Evolutionary conservation across 2,797 vertebrate species (phyloP), one percentile per base, ranked within the genome.

Genomic region (Chelmon rostratus): DNA sequence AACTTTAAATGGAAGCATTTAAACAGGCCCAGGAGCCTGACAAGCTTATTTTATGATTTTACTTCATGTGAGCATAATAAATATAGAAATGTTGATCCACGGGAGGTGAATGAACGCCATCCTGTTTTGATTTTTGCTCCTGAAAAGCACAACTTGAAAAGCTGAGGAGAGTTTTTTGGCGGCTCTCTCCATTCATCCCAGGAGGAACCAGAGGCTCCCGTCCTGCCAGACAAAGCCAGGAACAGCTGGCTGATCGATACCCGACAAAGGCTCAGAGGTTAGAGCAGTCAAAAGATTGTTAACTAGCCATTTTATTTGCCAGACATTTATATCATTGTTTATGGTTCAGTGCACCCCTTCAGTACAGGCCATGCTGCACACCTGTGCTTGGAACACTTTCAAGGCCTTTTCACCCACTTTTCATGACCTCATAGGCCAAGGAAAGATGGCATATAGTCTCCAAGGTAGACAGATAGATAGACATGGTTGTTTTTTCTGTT

Each of bases 281-380:
- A 94, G 93, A 92, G 94, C 94, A 94, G 94, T 96, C 95, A 95
- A 95, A 95, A 95, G 95, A 96, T 94, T 96, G 95, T 96, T 96
- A 96, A 96, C 95, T 95, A 95, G 94, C 94, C 94, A 95, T 96
- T 96, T 96, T 94, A 95, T 95, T 93, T 95, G 92, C 92, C 93
- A 95, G 95, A 95, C 95, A 94, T 96, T 96, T 96, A 96, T 95
- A 95, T 96, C 93, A 95, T 95, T 95, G 94, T 95, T 95, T 92
- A 93, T 88, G 95, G 95, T 95, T 92, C 93, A 93, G 86, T 74
- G 93, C 89, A 81, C 88, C 91, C 78, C 90, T 95, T 95, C 90
- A 94, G 89, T 67, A 21, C 75, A 37, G 88, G 87, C 89, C 86
- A 82, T 88, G 91, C 89, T 83, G 89, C 91, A 94, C 95, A 96